Conservation (phyloP, 2,797 vertebrate genomes). For the Spatula versicolor region DNA sequence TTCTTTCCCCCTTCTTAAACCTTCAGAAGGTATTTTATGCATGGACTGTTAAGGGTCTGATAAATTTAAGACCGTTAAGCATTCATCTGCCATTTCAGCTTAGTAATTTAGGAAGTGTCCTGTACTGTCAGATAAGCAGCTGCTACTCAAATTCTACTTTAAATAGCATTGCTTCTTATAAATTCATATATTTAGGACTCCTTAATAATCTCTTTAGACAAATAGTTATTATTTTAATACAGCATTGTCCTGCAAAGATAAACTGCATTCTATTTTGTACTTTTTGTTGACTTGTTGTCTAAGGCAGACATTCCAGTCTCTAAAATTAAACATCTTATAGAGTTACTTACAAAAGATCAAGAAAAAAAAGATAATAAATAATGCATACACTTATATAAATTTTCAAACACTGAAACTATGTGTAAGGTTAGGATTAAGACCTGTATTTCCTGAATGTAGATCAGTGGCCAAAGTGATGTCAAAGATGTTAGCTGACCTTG, state of each 20-base stretch:
- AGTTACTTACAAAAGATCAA: neutral
- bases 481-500: conserved; percentile 43
- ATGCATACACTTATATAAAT: neutral
- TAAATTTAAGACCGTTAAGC: neutral
- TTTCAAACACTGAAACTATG: neutral
- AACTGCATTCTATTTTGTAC: neutral
- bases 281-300: neutral
- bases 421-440: neutral
- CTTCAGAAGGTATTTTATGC: neutral
- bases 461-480: conserved; percentile 20
- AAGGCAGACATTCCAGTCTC: neutral
- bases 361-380: neutral
- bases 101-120: neutral
- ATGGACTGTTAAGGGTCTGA: neutral
- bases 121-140: neutral
- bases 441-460: neutral
- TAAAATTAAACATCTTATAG: neutral
- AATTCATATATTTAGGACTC: neutral
- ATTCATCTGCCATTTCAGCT: neutral
- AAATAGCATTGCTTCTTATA: neutral
- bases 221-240: neutral
- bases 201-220: neutral
- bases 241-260: neutral
- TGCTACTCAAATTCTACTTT: neutral
- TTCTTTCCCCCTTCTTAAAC: neutral